Evolutionary conservation across 64 coral and sea anemone species (phyloP).

Genomic region (Montipora cactus): DNA sequence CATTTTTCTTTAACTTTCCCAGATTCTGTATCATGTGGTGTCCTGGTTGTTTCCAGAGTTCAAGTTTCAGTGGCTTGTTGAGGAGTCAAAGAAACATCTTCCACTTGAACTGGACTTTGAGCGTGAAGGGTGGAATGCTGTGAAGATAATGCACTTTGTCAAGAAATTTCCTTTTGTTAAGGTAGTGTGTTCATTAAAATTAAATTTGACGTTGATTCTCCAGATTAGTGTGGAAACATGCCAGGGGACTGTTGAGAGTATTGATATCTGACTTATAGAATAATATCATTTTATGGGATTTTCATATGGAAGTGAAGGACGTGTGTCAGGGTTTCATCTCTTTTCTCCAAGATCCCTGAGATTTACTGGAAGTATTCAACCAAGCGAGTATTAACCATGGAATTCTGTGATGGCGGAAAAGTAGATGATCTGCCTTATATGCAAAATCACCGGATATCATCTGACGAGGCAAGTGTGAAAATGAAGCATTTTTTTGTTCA

Average conservation of each 20-base stretch:
- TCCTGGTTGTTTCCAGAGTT: constrained; percentile 91
- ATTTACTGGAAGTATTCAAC: constrained; percentile 89
- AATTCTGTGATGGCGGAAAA: constrained; percentile 96
- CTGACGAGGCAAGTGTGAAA: constrained; percentile 82
- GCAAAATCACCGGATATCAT: constrained; percentile 78
- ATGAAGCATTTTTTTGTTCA: too few species aligned
- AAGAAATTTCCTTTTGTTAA: constrained; percentile 87
- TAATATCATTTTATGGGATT: background rate
- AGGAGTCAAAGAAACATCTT: constrained; percentile 97
- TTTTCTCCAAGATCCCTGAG: constrained; percentile 78
- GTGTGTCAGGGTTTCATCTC: background rate
- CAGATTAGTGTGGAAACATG: too few species aligned
- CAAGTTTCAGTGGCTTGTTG: constrained; percentile 92
- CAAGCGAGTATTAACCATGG: constrained; percentile 92
- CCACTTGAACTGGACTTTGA: constrained; percentile 96
- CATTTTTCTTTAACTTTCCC: background rate
- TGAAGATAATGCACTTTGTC: constrained; percentile 82
- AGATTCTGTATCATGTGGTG: constrained; percentile 85
- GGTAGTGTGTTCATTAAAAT: constrained; percentile 15
- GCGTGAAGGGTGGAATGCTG: constrained; percentile 92
- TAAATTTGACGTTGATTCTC: too few species aligned
- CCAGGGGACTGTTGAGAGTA: too few species aligned
- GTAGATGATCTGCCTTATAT: constrained; percentile 95
- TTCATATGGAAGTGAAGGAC: background rate
- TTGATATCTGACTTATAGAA: too few species aligned